Conservation (phyloP, 2,888 invertebrate genomes). For the Lordiphosa andalusiaca region DNA sequence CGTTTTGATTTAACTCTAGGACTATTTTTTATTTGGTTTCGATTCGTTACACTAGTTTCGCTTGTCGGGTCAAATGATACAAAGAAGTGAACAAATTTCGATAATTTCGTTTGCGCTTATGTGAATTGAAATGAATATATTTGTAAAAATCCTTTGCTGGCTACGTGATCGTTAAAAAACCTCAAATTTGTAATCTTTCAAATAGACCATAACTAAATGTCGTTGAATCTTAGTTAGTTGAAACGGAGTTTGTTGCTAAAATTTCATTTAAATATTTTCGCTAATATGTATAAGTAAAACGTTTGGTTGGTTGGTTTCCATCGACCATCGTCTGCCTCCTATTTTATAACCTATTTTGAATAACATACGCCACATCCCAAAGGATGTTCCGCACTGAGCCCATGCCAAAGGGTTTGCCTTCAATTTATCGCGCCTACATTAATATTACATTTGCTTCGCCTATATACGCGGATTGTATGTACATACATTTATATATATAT, state of each 20-base stretch:
- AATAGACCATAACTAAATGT: slow-evolving; percentile 73
- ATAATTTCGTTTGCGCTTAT: slow-evolving; percentile 1
- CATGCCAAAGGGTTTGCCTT: slow-evolving; percentile 7
- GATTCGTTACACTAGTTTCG: slow-evolving; percentile 2
- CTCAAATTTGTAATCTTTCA: slow-evolving; percentile 60
- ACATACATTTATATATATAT: slow-evolving; percentile 62
- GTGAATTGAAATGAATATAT: slow-evolving; percentile 33
- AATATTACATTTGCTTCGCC: slow-evolving; percentile 43
- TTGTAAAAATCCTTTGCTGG: slow-evolving; percentile 55
- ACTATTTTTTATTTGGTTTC: slow-evolving; percentile 28
- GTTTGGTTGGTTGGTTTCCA: slow-evolving; percentile 35
- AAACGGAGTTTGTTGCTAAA: slow-evolving; percentile 61
- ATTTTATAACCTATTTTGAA: slow-evolving; percentile 21
- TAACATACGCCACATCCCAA: slow-evolving; percentile 49
- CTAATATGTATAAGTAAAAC: slow-evolving; percentile 75
- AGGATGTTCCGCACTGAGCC: slow-evolving; percentile 26
- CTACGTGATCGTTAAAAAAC: slow-evolving; percentile 58
- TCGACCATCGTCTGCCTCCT: slow-evolving; percentile 11
- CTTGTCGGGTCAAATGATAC: slow-evolving; percentile 30
- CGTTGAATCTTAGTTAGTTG: slow-evolving; percentile 36
- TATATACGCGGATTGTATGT: slow-evolving; percentile 38
- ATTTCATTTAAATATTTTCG: slow-evolving; percentile 70
- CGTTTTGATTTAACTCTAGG: slow-evolving; percentile 50
- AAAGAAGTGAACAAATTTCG: slow-evolving; percentile 34
- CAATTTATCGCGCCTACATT: slow-evolving; percentile 45